Percentiles rank a stretch among this genome's conserved stretches.
Evolutionary conservation across 2,888 invertebrate genomes (phyloP).

Genomic region (Eubasilissa splendida): DNA sequence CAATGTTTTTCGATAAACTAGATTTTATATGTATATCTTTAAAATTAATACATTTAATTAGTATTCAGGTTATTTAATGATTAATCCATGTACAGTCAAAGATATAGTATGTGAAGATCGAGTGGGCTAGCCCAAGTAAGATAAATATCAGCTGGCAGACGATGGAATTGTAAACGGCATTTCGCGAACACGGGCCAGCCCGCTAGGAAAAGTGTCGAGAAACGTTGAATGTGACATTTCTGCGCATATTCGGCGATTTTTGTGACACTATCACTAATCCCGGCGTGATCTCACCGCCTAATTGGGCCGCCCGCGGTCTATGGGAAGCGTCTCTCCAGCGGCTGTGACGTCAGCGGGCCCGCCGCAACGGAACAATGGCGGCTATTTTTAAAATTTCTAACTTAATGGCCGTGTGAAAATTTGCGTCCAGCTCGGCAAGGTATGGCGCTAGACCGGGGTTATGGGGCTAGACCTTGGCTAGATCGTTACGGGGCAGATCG

Average conservation of each 20-base stretch:
- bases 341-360: slow-evolving; percentile 32
- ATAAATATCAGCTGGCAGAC: not conserved
- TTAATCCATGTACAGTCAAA: too few species aligned
- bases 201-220: not conserved
- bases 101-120: too few species aligned
- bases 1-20: too few species aligned
- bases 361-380: slow-evolving; percentile 33
- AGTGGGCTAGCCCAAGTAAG: too few species aligned
- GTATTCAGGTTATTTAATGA: too few species aligned
- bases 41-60: too few species aligned
- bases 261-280: slow-evolving; percentile 10
- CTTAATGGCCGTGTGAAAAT: slow-evolving; percentile 45
- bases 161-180: not conserved
- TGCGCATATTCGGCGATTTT: not conserved
- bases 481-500: too few species aligned
- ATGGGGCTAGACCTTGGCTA: too few species aligned
- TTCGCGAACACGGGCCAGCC: not conserved
- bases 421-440: slow-evolving; percentile 17
- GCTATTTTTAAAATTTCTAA: slow-evolving; percentile 30
- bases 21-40: too few species aligned
- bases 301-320: slow-evolving; percentile 37
- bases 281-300: slow-evolving; percentile 38
- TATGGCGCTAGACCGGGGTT: too few species aligned
- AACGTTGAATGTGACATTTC: not conserved
- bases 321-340: slow-evolving; percentile 25